phyloP scores from a whole-genome alignment of 2,113 vertebrate species.

The Mustelus asterias region DNA sequence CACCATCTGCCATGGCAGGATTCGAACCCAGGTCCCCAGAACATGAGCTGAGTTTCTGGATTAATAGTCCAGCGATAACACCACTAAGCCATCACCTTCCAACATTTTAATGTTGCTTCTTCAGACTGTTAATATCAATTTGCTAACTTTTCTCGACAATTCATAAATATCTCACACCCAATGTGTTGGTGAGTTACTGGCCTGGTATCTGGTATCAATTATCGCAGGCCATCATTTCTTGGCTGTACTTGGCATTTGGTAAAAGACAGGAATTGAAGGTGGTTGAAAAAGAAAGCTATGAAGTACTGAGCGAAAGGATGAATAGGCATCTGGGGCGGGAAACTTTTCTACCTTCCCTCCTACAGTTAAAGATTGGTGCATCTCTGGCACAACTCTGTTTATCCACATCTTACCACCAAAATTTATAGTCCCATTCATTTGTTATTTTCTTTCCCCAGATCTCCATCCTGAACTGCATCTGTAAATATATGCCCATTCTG shows the following conservation, averaged over 20 bases:
- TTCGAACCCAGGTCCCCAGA: too few relatives aligned
- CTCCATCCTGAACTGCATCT: neutral
- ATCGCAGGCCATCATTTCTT: neutral
- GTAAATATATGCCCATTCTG: neutral
- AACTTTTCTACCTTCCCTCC: neutral
- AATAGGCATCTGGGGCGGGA: neutral
- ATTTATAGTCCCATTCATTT: neutral
- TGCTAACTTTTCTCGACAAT: neutral
- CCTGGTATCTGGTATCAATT: neutral
- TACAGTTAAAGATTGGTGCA: neutral
- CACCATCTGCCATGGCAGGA: too few relatives aligned
- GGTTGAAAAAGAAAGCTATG: neutral
- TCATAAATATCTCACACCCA: neutral
- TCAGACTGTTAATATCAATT: neutral
- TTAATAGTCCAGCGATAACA: too few relatives aligned
- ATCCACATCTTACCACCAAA: neutral
- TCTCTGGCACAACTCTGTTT: neutral
- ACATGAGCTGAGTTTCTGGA: too few relatives aligned
- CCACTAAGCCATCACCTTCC: too few relatives aligned
- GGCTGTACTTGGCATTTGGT: neutral
- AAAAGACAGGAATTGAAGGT: neutral
- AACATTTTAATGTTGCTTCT: neutral
- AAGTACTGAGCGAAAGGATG: neutral
- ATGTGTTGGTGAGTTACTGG: neutral
- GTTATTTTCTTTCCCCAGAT: neutral